Base-by-base conservation (phyloP, 92 coral and sea anemone species). In the Porites divaricata region DNA sequence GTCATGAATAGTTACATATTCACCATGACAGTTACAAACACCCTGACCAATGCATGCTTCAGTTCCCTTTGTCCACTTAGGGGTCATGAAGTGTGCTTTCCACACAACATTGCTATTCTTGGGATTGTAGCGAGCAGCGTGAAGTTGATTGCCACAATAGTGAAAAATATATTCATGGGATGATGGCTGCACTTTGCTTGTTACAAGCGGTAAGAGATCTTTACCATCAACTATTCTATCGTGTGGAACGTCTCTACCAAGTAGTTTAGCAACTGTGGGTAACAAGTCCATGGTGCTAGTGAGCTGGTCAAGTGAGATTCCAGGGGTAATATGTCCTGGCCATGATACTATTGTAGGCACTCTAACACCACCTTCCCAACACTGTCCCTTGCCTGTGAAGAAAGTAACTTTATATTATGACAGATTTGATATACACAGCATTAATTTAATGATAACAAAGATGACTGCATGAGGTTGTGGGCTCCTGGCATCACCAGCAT, bases 291-390 rank as follows among this genome's bases (percentile, higher is more conserved):
- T 71, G 65, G 79, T 93, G 83, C 85, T 95, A 1, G 98, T 93
- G 19, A 92, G 94, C 82, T 93, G 91, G 28, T 69, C 83, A 83
- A 91, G 83, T 24, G 63, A 86, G 57, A 93, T 83, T 35, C 97
- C 97, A 57, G 76, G 62, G 57, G 89, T 87, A 53, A 95, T 90
- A 62, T 87, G 91, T 15, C 86, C 67, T 62, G 91, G 93, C 98
- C 98, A 95, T 68, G 91, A 84, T 12, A 86, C 95, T 23, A 93
- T 63, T 11, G 97, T 93, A 26, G 98, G 98, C 25, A 93, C 93
- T 53, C 98, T 89, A 1, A 93, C 86, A 41, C 98, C 98, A 61
- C 97, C 98, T 26, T 95, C 98, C 97, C 97, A 95, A 24, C 89
- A 75, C 69, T 91, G 94, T n/a, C 93, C 93, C 84, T 95, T 95